These are phyloP conservation scores for Amphimallon solstitiale DNA, from an alignment of 2,888 invertebrate genomes.

Conservation along the genomic window DNA sequence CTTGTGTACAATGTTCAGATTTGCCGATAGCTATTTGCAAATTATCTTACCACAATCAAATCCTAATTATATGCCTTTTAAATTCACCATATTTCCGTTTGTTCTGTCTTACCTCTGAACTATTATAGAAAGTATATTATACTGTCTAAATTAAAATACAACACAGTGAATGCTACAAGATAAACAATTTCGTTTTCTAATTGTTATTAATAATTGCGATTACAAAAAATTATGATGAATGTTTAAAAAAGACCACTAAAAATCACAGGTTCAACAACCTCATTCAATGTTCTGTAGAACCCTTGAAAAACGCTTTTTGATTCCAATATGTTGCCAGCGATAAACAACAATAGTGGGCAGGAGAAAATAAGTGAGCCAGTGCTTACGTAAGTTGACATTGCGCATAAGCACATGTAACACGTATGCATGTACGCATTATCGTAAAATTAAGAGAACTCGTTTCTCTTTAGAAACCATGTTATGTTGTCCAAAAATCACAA, in stretches of 20 bases:
- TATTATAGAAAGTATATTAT: no score
- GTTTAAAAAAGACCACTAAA: background rate
- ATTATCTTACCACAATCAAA: no score
- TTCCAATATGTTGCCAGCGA: conserved; percentile 7
- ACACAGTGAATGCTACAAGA: no score
- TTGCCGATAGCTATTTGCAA: no score
- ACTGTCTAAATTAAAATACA: no score
- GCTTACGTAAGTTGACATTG: conserved; percentile 34
- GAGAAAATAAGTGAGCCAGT: conserved; percentile 13
- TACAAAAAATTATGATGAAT: background rate
- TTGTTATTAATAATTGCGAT: background rate
- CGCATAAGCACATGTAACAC: conserved; percentile 9
- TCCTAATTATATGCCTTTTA: no score
- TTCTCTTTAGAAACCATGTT: no score
- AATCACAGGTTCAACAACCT: conserved; percentile 30
- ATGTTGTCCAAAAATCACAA: background rate
- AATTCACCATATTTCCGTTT: no score
- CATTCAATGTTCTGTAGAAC: conserved; percentile 33
- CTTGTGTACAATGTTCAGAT: no score
- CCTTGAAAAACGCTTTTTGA: conserved; percentile 37
- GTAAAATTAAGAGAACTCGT: no score
- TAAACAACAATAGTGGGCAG: conserved; percentile 9
- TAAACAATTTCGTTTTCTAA: no score
- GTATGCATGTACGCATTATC: background rate
- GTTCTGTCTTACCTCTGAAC: no score